Evolutionary conservation across 2,797 vertebrate species (phyloP), one percentile per base, ranked within the genome.

Genomic region (Mus caroli): DNA sequence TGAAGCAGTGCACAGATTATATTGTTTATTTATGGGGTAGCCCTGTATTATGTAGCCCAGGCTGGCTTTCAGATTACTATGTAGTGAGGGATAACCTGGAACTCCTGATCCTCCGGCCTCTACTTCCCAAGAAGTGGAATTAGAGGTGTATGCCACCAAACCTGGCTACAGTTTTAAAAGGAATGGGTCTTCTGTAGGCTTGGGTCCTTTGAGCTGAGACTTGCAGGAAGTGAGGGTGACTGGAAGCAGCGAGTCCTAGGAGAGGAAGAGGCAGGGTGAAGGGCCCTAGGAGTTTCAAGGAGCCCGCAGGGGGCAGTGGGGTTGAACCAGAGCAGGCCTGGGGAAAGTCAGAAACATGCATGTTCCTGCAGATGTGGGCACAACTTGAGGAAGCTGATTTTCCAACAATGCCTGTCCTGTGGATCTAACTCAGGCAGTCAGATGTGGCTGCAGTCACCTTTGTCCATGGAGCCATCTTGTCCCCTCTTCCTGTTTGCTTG

Each of bases 191-290:
- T 26, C 4, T 1, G 14, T 8, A 54, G 78, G 43, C 22, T 26
- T 12, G 37, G 50, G 13, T 56, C 58, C 31, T 91, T 17, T 62
- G 71, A 92, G 28, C 24, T 0, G 1, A 82, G 58, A 60, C 50
- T 67, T 95, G 86, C 62, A 58, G 84, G 93, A 91, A 13, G 11
- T 31, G 92, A 89, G 13, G 8, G n/a, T 64, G 15, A 52, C 52
- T 80, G 60, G 71, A 73, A 86, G 34, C 40, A 56, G 90, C 58
- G 40, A 13, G 4, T 54, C 60, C 52, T 9, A 26, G 50, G 40
- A 19, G 75, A 58, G 64, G 56, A 73, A 56, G 50, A 84, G 56
- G 50, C 6, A 17, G 46, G 12, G 46, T 71, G 83, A 54, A 40
- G 15, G 52, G 15, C 14, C 67, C 46, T 31, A 37, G 69, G 83